Conservation (phyloP, 2,113 vertebrate species). For the Mobula birostris region DNA sequence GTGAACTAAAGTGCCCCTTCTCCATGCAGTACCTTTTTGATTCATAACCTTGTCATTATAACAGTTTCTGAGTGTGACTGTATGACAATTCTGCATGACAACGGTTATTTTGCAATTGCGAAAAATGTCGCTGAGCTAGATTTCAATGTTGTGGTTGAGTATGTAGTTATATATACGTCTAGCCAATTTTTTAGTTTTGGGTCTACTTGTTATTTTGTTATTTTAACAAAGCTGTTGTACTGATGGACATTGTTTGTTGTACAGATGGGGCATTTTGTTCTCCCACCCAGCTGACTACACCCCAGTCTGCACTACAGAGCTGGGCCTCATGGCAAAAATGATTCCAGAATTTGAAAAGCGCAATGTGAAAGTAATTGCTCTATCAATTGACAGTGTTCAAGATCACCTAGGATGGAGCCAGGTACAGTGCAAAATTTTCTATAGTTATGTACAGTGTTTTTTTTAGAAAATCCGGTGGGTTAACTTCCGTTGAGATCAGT, state of each 20-base stretch:
- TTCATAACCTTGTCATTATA: too few relatives aligned
- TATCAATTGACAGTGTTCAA: conserved; percentile 84
- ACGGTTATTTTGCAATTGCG: neutral
- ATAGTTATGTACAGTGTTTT: too few relatives aligned
- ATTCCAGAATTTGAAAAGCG: conserved; percentile 75
- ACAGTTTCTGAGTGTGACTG: too few relatives aligned
- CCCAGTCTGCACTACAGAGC: conserved; percentile 91
- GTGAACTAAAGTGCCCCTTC: too few relatives aligned
- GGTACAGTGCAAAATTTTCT: conserved; percentile 52
- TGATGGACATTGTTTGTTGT: conserved; percentile 34
- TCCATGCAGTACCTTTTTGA: too few relatives aligned
- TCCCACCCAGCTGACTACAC: conserved; percentile 93
- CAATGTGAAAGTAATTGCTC: conserved; percentile 84
- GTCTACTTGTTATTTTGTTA: too few relatives aligned
- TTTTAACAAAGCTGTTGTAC: neutral
- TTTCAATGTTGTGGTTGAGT: neutral
- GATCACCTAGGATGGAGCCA: conserved; percentile 85
- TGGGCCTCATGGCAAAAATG: conserved; percentile 72
- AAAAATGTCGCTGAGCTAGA: neutral
- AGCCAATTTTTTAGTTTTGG: neutral
- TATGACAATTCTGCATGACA: too few relatives aligned
- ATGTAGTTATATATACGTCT: neutral
- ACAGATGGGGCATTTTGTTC: conserved; percentile 91
- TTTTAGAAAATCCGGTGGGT: neutral
- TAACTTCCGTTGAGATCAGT: neutral